Conservation (phyloP, 2,888 invertebrate genomes). For the Mycalesis mineus region DNA sequence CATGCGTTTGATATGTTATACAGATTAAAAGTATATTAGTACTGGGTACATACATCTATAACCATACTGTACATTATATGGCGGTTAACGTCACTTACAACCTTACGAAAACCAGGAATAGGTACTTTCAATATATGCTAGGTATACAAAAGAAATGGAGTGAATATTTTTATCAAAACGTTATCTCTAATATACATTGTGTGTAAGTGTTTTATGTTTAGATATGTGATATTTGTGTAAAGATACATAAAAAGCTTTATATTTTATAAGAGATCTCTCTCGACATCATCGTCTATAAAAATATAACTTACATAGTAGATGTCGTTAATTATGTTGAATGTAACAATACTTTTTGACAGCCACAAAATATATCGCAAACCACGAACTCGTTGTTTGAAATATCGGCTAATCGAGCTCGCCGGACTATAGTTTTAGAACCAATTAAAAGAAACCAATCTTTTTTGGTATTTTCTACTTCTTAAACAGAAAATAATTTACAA, state of each 20-base stretch:
- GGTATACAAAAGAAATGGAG: conserved; percentile 67
- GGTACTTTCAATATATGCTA: conserved; percentile 60
- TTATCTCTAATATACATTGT: conserved; percentile 65
- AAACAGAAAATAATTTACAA: conserved; percentile 72
- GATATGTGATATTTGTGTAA: conserved; percentile 74
- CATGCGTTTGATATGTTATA: conserved; percentile 74
- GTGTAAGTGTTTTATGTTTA: conserved; percentile 62
- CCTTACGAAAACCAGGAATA: conserved; percentile 55
- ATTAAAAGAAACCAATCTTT: conserved; percentile 46
- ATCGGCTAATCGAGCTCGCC: conserved; percentile 31
- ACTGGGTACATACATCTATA: conserved; percentile 68
- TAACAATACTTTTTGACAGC: conserved; percentile 44
- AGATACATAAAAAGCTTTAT: conserved; percentile 62
- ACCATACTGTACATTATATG: conserved; percentile 68
- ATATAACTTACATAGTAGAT: conserved; percentile 58
- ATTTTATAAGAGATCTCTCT: conserved; percentile 47
- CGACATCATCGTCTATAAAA: conserved; percentile 63
- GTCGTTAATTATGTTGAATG: conserved; percentile 45
- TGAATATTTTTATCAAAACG: conserved; percentile 76
- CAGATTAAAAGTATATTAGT: conserved; percentile 63
- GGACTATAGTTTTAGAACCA: conserved; percentile 28
- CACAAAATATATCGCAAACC: conserved; percentile 45
- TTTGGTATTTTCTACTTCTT: conserved; percentile 39
- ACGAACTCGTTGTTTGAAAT: conserved; percentile 45
- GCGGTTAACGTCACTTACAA: conserved; percentile 63